phyloP scores from a whole-genome alignment of 2,797 vertebrate genomes.

The Anabacerthia variegaticeps region DNA sequence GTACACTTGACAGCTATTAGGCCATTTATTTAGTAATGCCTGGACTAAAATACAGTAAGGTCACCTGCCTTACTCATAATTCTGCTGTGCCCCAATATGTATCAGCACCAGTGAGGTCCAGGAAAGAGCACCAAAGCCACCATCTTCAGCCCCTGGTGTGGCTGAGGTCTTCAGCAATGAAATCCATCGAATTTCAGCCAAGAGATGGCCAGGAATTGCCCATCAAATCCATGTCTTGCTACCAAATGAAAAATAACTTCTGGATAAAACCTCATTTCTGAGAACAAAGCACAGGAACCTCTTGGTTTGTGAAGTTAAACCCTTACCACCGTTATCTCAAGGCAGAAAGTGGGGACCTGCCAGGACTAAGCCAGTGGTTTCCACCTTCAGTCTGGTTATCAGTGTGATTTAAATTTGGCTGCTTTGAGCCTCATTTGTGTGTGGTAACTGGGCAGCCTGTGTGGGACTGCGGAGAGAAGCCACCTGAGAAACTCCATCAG shows the following conservation, averaged over 20 bases:
- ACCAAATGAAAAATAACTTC: neutral
- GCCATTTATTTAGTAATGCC: constrained; percentile 36
- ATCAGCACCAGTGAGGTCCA: neutral
- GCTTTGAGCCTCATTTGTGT: neutral
- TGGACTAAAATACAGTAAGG: neutral
- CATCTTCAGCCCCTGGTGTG: neutral
- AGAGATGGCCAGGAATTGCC: neutral
- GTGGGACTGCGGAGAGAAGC: neutral
- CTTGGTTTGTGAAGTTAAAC: neutral
- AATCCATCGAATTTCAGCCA: neutral
- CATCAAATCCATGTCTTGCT: neutral
- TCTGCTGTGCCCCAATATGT: neutral
- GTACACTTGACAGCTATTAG: neutral
- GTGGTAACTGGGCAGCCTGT: neutral
- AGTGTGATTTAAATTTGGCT: neutral
- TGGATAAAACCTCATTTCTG: neutral
- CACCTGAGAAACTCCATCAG: neutral
- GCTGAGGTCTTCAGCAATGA: neutral
- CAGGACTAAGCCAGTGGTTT: neutral
- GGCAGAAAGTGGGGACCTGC: neutral
- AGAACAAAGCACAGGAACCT: neutral
- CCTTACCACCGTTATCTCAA: neutral
- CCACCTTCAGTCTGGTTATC: neutral
- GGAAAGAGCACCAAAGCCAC: neutral
- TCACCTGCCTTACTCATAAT: neutral